Evolutionary conservation across 2,797 vertebrate genomes (phyloP), one percentile per base, ranked within the genome.

Genomic region (Epinephelus awoara): DNA sequence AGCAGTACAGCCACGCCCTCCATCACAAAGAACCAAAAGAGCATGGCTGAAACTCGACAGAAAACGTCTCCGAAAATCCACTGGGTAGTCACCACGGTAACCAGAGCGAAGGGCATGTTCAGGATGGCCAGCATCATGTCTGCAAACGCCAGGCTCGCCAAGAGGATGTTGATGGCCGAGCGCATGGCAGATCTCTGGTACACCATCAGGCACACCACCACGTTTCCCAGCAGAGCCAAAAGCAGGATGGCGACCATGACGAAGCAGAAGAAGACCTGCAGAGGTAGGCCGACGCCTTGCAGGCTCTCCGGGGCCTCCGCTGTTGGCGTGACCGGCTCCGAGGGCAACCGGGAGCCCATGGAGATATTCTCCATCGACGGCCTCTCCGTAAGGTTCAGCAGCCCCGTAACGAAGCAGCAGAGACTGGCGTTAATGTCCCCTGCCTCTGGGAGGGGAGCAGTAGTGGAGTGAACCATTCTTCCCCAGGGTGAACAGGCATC

Each of bases 111-210:
- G 50, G 98, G 98, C 98, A 99, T 98, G 93, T 98, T 98, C 73
- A 99, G 93, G 85, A 98, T 92, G 40, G 98, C 97, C 79, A 99
- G 95, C 95, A 98, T 95, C 96, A 98, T 97, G 91, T 99, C 98
- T 8, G 98, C 97, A 76, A 98, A 98, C 38, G 98, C 98, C 90
- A 99, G 91, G 90, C 97, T 99, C 49, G 98, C 98, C 74, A 99
- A 90, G 47, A 99, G 96, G 91, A 99, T 98, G 93, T 99, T 99
- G 94, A 99, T 99, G 70, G 98, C 98, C 0, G 98, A 99, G 83
- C 98, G 94, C 98, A 99, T 99, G 77, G 98, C 98, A 0, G 98
- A 97, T 50, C 97, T 96, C 92, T 98, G 98, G 94, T 99, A 99
- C 77, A 99, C 98, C 98, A 99, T 99, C 84, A 99, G 92, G 89